phyloP scores from a whole-genome alignment of 1,140 invertebrate genomes.

The Globodera ellingtonae region DNA sequence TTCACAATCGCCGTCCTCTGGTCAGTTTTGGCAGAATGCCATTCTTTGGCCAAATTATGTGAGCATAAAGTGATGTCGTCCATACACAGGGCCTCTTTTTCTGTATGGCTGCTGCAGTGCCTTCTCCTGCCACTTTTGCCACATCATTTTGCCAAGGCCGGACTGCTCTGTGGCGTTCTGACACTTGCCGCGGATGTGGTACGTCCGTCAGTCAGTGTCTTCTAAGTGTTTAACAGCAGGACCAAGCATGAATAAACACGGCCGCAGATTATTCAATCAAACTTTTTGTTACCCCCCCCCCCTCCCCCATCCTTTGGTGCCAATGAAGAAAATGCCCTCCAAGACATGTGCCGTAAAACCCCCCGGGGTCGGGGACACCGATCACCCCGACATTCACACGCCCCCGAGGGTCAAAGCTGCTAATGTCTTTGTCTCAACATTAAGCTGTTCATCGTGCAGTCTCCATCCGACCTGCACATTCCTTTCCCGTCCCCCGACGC shows the following conservation, averaged over 20 bases:
- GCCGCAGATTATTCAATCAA: no score
- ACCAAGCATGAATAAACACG: no score
- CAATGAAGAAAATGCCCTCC: no score
- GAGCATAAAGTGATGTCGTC: neutral
- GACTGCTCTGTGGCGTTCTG: slow-evolving; percentile 58
- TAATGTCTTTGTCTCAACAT: neutral
- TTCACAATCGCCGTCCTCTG: slow-evolving; percentile 81
- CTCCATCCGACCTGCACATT: slow-evolving; percentile 46
- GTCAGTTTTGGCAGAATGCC: slow-evolving; percentile 35
- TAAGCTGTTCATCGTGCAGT: slow-evolving; percentile 28
- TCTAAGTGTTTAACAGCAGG: neutral
- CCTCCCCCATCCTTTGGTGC: no score
- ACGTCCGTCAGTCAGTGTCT: slow-evolving; percentile 46
- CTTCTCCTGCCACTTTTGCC: slow-evolving; percentile 54
- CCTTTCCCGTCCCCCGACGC: slow-evolving; percentile 45
- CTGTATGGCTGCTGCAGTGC: slow-evolving; percentile 49
- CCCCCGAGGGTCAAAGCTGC: no score
- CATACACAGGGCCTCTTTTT: slow-evolving; percentile 44
- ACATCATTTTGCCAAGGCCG: slow-evolving; percentile 56
- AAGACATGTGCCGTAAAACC: no score
- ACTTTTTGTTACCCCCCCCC: no score
- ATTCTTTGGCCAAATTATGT: slow-evolving; percentile 18
- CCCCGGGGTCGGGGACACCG: no score
- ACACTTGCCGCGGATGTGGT: slow-evolving; percentile 51
- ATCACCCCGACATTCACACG: no score